Base-by-base conservation (phyloP, 2,888 invertebrate species). In the Dryomyza anilis region DNA sequence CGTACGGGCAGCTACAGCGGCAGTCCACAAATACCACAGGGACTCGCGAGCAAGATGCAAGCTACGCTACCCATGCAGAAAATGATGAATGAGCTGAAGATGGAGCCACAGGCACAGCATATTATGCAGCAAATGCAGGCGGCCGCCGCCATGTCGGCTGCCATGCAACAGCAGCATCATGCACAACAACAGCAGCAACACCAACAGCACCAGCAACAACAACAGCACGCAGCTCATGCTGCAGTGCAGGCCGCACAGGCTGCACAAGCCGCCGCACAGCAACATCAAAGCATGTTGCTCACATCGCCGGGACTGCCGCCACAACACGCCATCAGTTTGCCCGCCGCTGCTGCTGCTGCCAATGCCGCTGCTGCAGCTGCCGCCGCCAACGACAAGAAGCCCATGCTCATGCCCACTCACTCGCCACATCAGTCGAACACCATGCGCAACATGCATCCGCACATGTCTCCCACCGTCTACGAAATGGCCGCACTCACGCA, bases 401-500 rank as follows among this genome's bases (percentile, higher is more conserved):
- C 86, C 14, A 85, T 86, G 70, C 86, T 86, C 71, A 88, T 89
- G 56, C 87, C 85, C 64, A 84, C 87, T 55, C 86, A 86, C 70
- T 88, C 88, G 19, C 88, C 91, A 19, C 90, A 89, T 76, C 89
- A 89, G 76, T 87, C 86, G 52, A 87, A 89, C 19, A 86, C 89
- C 1, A 87, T 93, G 86, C 87, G 94, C 36, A 88, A 86, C 67
- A 87, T 94, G 71, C 92, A 92, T 77, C 92, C 92, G 70, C 93
- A 94, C 77, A 91, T 93, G 84, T 93, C 95, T 43, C 95, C 95
- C n/a, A 96, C 95, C 74, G 96, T 97, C 16, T 96, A 97, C 83
- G 97, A 98, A 84, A 95, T 97, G 93, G 96, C 97, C 1, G 97
- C 97, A 4, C 87, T 97, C 48, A 97, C 97, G 10, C 95, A 95